Conservation (phyloP, 2,797 vertebrate genomes). For the Protosalanx chinensis region DNA sequence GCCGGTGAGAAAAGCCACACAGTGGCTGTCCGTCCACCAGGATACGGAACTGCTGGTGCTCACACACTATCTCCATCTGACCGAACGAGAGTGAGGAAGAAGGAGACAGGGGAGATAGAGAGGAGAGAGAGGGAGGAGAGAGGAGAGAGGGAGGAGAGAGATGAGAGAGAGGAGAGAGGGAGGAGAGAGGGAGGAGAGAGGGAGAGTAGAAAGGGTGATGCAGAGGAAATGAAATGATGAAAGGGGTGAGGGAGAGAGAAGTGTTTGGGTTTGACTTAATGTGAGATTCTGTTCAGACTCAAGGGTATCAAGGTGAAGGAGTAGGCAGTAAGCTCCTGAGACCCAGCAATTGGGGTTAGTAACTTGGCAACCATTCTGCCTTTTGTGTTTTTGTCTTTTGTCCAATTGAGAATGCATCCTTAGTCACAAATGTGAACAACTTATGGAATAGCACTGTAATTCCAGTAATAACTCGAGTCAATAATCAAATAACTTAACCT, state of each 20-base stretch:
- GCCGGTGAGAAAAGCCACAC: constrained; percentile 82
- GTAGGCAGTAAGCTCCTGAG: too few species aligned
- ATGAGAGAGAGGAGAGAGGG: neutral
- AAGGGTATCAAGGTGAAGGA: too few species aligned
- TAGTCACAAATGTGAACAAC: too few species aligned
- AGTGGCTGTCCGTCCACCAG: constrained; percentile 86
- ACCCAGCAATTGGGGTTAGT: too few species aligned
- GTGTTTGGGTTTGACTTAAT: neutral
- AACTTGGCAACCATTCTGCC: too few species aligned
- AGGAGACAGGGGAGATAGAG: neutral
- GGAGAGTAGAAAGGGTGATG: neutral
- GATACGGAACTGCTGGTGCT: constrained; percentile 90
- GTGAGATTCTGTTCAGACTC: too few species aligned
- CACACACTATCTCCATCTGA: constrained; percentile 90
- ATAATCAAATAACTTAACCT: too few species aligned
- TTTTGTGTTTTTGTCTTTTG: too few species aligned
- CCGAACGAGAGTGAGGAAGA: constrained; percentile 11
- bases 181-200: neutral
- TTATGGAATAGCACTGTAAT: too few species aligned
- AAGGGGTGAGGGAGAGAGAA: neutral
- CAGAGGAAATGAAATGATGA: neutral
- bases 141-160: neutral
- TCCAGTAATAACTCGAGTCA: too few species aligned
- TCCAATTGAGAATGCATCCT: too few species aligned
- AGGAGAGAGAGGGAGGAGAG: too few species aligned